Base-by-base conservation (phyloP, 2,797 vertebrate species). In the Selene dorsalis region DNA sequence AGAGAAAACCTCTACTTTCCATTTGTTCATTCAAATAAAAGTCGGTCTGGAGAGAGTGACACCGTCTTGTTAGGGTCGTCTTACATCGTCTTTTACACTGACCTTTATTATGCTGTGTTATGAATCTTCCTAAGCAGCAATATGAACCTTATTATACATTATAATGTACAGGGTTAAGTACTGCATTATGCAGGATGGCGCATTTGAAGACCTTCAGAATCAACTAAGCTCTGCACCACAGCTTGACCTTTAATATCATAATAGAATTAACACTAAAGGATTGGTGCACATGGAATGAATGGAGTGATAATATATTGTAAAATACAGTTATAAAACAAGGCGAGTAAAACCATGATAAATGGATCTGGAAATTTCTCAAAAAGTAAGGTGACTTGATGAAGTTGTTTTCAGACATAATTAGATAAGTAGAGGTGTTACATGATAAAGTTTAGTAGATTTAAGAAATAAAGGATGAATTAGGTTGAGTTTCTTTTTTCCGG, bases 91-190 rank as follows among this genome's bases (percentile, higher is more conserved):
- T 16, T 22, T 58, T 17, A 28, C 24, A 14, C 3, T 55, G 10
- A 47, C 48, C 43, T 66, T 76, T n/a, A 69, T 73, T 77, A 77
- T 20, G 17, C 20, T 22, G 50, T 26, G 26, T 57, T 65, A 18
- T 35, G 28, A 52, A 35, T n/a, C 52, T 38, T 30, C 62, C 73
- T 47, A 58, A 69, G 35, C 24, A 55, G 32, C 0, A 26, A 22
- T 48, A 20, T 10, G 10, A 52, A 52, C 48, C 48, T 52, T 22
- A 52, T 48, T 48, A 48, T 48, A 48, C 45, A 48, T 7, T 20
- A 20, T 48, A 20, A 20, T 48, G 45, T 20, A 48, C 45, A 48
- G 18, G 45, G 45, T 47, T 47, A 12, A 8, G 45, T 18, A 47
- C 45, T 20, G 17, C 18, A 47, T 47, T 47, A 47, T 47, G 45